A percentile compares a stretch with the other conserved stretches of the same genome.
phyloP scores from a whole-genome alignment of 2,888 invertebrate species.

The Leuctra nigra region DNA sequence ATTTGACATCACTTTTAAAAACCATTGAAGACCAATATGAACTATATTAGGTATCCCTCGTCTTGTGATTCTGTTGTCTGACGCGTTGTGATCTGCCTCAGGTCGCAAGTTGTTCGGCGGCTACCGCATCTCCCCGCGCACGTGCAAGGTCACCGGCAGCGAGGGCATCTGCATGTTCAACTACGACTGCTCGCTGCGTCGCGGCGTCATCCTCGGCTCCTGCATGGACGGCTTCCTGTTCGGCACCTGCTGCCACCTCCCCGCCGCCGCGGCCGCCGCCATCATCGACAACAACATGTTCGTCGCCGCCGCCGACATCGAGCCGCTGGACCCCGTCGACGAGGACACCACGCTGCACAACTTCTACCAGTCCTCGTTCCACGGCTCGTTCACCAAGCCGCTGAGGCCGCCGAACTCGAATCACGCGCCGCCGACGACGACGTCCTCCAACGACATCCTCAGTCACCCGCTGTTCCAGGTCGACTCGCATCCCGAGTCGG shows the following conservation, averaged over 20 bases:
- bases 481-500: constrained; percentile 41
- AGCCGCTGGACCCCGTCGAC: neutral
- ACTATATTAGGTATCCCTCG: too few relatives aligned
- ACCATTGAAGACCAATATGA: too few relatives aligned
- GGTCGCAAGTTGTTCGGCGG: constrained; percentile 74
- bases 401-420: constrained; percentile 11
- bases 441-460: neutral
- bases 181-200: constrained; percentile 73
- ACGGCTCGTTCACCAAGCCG: constrained; percentile 4
- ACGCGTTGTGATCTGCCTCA: too few relatives aligned
- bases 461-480: constrained; percentile 16
- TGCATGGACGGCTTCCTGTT: constrained; percentile 92
- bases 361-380: constrained; percentile 4
- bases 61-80: too few relatives aligned
- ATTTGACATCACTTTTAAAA: too few relatives aligned
- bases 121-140: constrained; percentile 75
- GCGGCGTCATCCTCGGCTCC: constrained; percentile 78
- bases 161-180: constrained; percentile 90
- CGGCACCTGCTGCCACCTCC: constrained; percentile 81
- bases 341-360: neutral
- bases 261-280: constrained; percentile 36
- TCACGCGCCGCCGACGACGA: neutral
- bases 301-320: neutral
- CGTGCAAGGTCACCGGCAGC: constrained; percentile 58
- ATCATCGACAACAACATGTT: constrained; percentile 19